A percentile compares a stretch with the other conserved stretches of the same genome.
Conservation (phyloP, 2,797 vertebrate species). For the Parotocinclus haroldoi region DNA sequence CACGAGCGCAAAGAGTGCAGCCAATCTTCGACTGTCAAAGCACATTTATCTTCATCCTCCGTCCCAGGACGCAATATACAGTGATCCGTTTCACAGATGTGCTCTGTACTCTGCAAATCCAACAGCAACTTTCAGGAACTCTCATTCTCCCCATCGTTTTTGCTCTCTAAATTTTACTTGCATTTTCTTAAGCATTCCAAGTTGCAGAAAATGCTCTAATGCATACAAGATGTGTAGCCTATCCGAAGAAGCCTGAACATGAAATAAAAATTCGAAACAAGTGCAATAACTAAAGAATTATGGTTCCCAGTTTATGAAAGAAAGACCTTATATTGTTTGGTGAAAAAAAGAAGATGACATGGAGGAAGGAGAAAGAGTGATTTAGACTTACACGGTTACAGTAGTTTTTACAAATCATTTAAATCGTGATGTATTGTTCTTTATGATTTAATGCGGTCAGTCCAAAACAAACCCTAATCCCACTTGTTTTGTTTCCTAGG, state of each 20-base stretch:
- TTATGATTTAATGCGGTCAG: too few relatives aligned
- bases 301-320: too few relatives aligned
- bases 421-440: too few relatives aligned
- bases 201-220: slow-evolving; percentile 3
- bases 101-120: slow-evolving; percentile 43
- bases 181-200: slow-evolving; percentile 2
- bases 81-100: slow-evolving; percentile 53
- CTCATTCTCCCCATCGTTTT: slow-evolving; percentile 8
- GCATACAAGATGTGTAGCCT: background rate
- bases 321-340: too few relatives aligned
- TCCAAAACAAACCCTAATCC: too few relatives aligned
- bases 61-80: slow-evolving; percentile 46
- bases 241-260: background rate
- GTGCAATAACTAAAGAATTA: background rate
- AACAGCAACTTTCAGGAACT: slow-evolving; percentile 32
- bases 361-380: too few relatives aligned
- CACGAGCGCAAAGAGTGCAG: slow-evolving; percentile 32
- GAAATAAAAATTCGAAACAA: background rate
- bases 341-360: too few relatives aligned
- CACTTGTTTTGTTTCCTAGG: too few relatives aligned
- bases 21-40: slow-evolving; percentile 51
- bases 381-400: too few relatives aligned
- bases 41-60: slow-evolving; percentile 53
- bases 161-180: background rate
- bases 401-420: too few relatives aligned